phyloP scores from a whole-genome alignment of 2,113 vertebrate genomes.

The Thomomys bottae region DNA sequence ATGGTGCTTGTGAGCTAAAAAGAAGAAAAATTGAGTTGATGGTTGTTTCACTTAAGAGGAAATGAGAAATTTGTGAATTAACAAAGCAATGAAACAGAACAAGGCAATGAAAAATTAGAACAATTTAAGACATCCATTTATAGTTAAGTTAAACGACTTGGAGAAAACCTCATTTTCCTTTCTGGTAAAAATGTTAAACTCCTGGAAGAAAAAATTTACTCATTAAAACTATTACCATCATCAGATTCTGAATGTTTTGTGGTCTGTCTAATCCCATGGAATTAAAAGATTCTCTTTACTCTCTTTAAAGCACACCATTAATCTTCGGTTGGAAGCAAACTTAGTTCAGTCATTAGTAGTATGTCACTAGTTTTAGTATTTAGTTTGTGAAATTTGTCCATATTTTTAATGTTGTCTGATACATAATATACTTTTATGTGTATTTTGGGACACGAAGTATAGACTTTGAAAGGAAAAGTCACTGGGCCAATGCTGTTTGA shows the following conservation, averaged over 20 bases:
- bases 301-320: slow-evolving; percentile 30
- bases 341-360: slow-evolving; percentile 10
- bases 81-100: no score
- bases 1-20: slow-evolving; percentile 75
- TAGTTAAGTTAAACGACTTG: slow-evolving; percentile 57
- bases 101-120: slow-evolving; percentile 62
- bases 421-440: neutral
- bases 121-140: slow-evolving; percentile 27
- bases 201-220: slow-evolving; percentile 45
- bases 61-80: slow-evolving; percentile 70
- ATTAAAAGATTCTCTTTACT: slow-evolving; percentile 23
- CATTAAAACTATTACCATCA: slow-evolving; percentile 30
- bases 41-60: slow-evolving; percentile 43
- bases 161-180: slow-evolving; percentile 59
- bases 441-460: neutral
- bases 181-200: slow-evolving; percentile 55
- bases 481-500: neutral
- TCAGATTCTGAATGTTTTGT: slow-evolving; percentile 43
- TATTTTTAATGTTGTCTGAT: slow-evolving; percentile 8
- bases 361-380: neutral
- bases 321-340: slow-evolving; percentile 48
- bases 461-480: neutral
- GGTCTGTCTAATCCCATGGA: slow-evolving; percentile 6
- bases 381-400: slow-evolving; percentile 28
- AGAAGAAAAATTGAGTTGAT: slow-evolving; percentile 42